Base-by-base conservation (phyloP, 1,140 invertebrate genomes). In the Lasaia peninsularis region DNA sequence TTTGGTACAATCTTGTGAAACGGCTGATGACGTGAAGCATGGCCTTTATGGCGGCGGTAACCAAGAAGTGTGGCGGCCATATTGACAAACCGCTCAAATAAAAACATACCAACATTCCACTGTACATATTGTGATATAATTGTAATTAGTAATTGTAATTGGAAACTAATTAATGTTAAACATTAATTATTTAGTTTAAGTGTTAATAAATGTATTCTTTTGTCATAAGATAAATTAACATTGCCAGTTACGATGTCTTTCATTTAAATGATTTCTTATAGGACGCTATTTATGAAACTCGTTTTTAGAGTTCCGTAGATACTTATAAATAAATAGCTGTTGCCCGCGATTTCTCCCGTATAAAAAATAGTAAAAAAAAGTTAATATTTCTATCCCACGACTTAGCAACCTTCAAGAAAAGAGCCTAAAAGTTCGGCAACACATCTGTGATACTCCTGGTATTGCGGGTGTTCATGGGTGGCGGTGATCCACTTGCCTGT, bases 111-210 rank as follows among this genome's bases (percentile, higher is more conserved):
- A 70, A 78, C 68, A 75, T 76, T 75, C 72, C 59, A 56, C 75
- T 88, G 80, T 85, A 84, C 76, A 85, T 85, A 86, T 84, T 86
- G 85, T 88, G 83, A 88, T 88, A 82, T 85, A 80, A 58, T 53
- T 73, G 63, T 44, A 44, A 20, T 44, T 44, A 44, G 18, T 58
- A 65, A 73, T 71, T 77, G 71, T 72, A 58, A 67, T 71, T 67
- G 69, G 60, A 65, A 71, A 69, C 72, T 66, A 70, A 80, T 88
- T 83, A 88, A 86, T 88, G 82, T 86, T 83, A 85, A 88, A 86
- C 80, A 86, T 86, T 88, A 86, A 84, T 85, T 77, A 68, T 67
- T 82, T 77, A 69, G 71, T 73, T 67, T 86, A 84, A 80, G 71
- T 84, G 78, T 84, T 82, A 78, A 74, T 69, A 72, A 78, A 70